A percentile compares a stretch with the other conserved stretches of the same genome.
Conservation (phyloP, 2,113 vertebrate species). For the Argyrosomus japonicus region DNA sequence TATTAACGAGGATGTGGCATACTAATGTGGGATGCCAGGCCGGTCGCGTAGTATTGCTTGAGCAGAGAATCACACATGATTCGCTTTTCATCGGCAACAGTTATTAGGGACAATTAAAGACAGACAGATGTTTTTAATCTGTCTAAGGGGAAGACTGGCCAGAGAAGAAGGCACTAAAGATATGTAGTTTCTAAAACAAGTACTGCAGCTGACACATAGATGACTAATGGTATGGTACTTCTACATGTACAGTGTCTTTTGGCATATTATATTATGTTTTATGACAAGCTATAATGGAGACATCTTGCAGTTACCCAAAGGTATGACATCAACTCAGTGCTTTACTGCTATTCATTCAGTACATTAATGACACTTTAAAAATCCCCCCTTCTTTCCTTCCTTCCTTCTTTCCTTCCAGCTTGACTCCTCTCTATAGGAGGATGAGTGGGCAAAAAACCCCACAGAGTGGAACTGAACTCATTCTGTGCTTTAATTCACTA, state of each 20-base stretch:
- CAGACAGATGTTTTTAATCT: slow-evolving; percentile 19
- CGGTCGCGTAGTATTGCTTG: neutral
- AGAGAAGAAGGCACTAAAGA: slow-evolving; percentile 4
- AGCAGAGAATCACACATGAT: slow-evolving; percentile 27
- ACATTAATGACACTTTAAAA: slow-evolving; percentile 56
- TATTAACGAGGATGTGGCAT: slow-evolving; percentile 69
- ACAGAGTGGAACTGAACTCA: slow-evolving; percentile 69
- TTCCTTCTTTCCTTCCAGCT: slow-evolving; percentile 33
- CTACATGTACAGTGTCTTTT: slow-evolving; percentile 31
- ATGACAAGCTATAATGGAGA: slow-evolving; percentile 50
- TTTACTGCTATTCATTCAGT: slow-evolving; percentile 58
- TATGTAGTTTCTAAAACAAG: slow-evolving; percentile 24
- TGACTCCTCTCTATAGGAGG: slow-evolving; percentile 40
- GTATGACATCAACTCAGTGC: slow-evolving; percentile 39
- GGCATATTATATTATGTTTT: slow-evolving; percentile 31
- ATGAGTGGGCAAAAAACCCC: slow-evolving; percentile 57
- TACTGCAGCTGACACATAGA: slow-evolving; percentile 41
- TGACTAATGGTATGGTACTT: slow-evolving; percentile 37
- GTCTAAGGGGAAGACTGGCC: slow-evolving; percentile 32
- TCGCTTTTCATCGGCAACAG: neutral
- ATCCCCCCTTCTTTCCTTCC: slow-evolving; percentile 10
- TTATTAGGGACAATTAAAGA: slow-evolving; percentile 35
- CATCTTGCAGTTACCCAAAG: slow-evolving; percentile 53
- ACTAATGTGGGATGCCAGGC: slow-evolving; percentile 37
- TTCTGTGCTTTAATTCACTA: slow-evolving; percentile 73